These are phyloP conservation scores for Nephrocerus scutellatus DNA, from an alignment of 2,888 invertebrate genomes.

Conservation along the genomic window DNA sequence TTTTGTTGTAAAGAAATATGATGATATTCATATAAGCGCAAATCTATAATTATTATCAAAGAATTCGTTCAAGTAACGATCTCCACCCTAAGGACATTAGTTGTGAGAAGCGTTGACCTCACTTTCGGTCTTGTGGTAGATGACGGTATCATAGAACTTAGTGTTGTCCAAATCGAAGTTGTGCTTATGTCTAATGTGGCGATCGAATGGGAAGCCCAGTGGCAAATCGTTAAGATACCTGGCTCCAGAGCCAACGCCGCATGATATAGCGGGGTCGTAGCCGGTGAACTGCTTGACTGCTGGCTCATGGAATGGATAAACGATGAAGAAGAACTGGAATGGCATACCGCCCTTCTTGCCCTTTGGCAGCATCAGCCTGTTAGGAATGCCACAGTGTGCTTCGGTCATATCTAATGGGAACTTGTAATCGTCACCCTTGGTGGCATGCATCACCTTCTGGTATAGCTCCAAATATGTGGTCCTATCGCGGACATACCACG, in stretches of 20 bases:
- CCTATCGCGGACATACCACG: slow-evolving; percentile 59
- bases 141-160: slow-evolving; percentile 57
- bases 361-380: slow-evolving; percentile 59
- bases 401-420: slow-evolving; percentile 49
- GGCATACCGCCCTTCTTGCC: slow-evolving; percentile 58
- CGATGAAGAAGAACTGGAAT: slow-evolving; percentile 56
- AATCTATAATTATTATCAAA: no score
- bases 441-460: slow-evolving; percentile 49
- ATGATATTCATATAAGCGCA: no score
- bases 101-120: no score
- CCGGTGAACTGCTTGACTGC: slow-evolving; percentile 48
- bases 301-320: slow-evolving; percentile 51
- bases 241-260: slow-evolving; percentile 50
- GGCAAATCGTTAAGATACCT: slow-evolving; percentile 49
- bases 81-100: no score
- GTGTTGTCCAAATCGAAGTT: slow-evolving; percentile 62
- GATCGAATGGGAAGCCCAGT: slow-evolving; percentile 69
- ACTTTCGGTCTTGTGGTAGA: slow-evolving; percentile 61
- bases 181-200: slow-evolving; percentile 52
- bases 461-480: slow-evolving; percentile 47
- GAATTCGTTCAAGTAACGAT: no score
- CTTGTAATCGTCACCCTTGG: slow-evolving; percentile 47
- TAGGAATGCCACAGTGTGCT: slow-evolving; percentile 55
- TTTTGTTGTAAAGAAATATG: no score
- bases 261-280: slow-evolving; percentile 50